Conservation (phyloP, 2,888 invertebrate genomes). For the Euphydryas editha region DNA sequence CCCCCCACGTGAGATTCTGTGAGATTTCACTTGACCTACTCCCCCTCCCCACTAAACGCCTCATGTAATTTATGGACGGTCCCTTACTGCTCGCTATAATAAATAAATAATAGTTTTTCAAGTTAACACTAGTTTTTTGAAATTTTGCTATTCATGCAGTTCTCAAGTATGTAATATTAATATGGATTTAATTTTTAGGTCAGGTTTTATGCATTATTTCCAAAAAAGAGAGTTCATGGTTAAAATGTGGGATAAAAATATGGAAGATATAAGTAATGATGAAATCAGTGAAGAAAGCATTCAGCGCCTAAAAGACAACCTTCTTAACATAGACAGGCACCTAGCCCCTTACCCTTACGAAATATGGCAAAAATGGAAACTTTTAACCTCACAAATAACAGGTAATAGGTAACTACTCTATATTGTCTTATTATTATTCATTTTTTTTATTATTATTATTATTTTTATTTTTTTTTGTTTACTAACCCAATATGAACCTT, state of each 20-base stretch:
- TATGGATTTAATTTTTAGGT: conserved; percentile 61
- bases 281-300: conserved; percentile 86
- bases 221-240: conserved; percentile 92
- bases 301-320: conserved; percentile 86
- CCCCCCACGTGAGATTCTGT: no score
- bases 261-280: conserved; percentile 89
- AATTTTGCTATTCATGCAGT: background rate
- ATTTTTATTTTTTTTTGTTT: background rate
- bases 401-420: conserved; percentile 60
- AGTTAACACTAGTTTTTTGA: background rate
- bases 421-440: background rate
- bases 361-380: conserved; percentile 93
- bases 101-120: background rate
- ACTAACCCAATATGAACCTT: no score
- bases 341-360: conserved; percentile 97
- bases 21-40: no score
- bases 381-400: conserved; percentile 87
- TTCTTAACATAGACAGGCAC: conserved; percentile 88
- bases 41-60: no score
- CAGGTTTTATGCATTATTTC: conserved; percentile 95
- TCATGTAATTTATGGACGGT: no score
- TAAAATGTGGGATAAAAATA: conserved; percentile 91
- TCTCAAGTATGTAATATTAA: no score
- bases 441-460: background rate
- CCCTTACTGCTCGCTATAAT: no score